phyloP scores from a whole-genome alignment of 2,888 invertebrate genomes.

The Lasioglossum calceatum region DNA sequence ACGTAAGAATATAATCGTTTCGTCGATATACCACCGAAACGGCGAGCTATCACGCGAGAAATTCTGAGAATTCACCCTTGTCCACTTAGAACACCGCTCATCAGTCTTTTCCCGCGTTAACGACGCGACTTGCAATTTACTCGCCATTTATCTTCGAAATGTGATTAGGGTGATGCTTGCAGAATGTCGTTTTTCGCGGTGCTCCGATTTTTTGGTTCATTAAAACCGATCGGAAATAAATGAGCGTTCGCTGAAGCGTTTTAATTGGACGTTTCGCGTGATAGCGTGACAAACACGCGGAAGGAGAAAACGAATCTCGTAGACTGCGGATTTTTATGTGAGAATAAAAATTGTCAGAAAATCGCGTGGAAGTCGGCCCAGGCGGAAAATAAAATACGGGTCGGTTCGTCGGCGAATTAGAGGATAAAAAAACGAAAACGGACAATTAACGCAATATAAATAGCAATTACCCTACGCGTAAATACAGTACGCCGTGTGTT shows the following conservation, averaged over 20 bases:
- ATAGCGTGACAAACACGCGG: background rate
- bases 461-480: conserved; percentile 2
- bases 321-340: background rate
- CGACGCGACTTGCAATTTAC: conserved; percentile 1
- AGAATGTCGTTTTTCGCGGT: background rate
- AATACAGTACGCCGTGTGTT: background rate
- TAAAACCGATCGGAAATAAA: background rate
- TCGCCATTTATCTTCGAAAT: background rate
- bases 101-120: background rate
- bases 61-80: background rate
- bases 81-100: background rate
- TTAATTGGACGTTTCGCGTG: background rate
- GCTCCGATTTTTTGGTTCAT: background rate
- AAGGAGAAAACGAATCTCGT: background rate
- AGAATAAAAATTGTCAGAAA: background rate
- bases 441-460: background rate
- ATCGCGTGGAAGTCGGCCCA: background rate
- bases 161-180: background rate
- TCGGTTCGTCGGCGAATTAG: background rate
- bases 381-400: background rate
- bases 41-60: background rate
- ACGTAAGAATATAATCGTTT: background rate
- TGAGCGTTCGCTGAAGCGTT: background rate
- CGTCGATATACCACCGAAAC: background rate
- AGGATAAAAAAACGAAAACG: background rate